Percentiles rank a stretch among this genome's conserved stretches.
Evolutionary conservation across 2,113 vertebrate genomes (phyloP).

Genomic region (Amphiprion ocellaris): DNA sequence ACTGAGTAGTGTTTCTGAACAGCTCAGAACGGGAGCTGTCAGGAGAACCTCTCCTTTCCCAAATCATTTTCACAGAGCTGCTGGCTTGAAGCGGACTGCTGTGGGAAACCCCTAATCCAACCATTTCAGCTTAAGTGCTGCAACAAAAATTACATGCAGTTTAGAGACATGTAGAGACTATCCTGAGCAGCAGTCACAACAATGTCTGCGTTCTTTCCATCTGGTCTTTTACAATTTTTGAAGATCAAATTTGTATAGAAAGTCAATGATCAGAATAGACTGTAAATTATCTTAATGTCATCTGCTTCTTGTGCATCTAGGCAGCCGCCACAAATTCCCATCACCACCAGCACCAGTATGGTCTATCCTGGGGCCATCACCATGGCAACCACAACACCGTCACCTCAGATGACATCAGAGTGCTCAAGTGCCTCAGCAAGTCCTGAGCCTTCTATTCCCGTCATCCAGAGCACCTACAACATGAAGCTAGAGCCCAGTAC

Average conservation of each 20-base stretch:
- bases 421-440: constrained; percentile 98
- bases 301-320: constrained; percentile 81
- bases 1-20: constrained; percentile 75
- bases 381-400: constrained; percentile 96
- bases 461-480: constrained; percentile 98
- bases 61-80: constrained; percentile 80
- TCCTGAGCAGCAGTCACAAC: not conserved
- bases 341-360: constrained; percentile 94
- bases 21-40: constrained; percentile 74
- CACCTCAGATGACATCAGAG: constrained; percentile 99
- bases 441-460: constrained; percentile 96
- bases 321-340: constrained; percentile 98
- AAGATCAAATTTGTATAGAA: constrained; percentile 1
- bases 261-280: not conserved
- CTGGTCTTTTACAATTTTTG: constrained; percentile 17
- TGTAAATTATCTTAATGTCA: constrained; percentile 5
- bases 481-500: constrained; percentile 94
- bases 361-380: constrained; percentile 97
- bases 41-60: constrained; percentile 70
- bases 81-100: constrained; percentile 57
- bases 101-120: constrained; percentile 53
- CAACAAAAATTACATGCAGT: constrained; percentile 15
- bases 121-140: constrained; percentile 50
- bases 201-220: constrained; percentile 34
- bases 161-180: not conserved